Conservation (phyloP, 2,113 vertebrate species). For the Pogona vitticeps region DNA sequence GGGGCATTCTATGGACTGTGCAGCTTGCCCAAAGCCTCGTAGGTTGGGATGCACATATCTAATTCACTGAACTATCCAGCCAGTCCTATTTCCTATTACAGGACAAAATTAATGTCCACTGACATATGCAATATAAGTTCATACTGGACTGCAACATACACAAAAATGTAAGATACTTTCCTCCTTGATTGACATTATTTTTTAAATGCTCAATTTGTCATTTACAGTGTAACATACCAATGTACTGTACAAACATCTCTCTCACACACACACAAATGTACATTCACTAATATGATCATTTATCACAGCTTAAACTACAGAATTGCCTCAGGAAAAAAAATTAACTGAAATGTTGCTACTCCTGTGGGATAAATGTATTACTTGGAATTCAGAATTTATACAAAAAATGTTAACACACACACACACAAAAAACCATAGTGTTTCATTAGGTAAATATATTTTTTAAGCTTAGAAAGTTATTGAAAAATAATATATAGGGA, state of each 20-base stretch:
- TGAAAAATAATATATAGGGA: slow-evolving; percentile 26
- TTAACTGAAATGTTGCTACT: slow-evolving; percentile 45
- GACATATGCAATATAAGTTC: neutral
- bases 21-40: no score
- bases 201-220: slow-evolving; percentile 23
- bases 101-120: neutral
- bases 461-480: slow-evolving; percentile 36
- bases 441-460: slow-evolving; percentile 49
- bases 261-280: slow-evolving; percentile 42
- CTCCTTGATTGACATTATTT: slow-evolving; percentile 18
- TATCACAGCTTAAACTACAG: slow-evolving; percentile 46
- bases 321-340: neutral
- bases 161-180: neutral
- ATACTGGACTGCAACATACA: neutral
- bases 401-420: slow-evolving; percentile 42
- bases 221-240: slow-evolving; percentile 3
- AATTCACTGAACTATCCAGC: no score
- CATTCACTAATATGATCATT: slow-evolving; percentile 41
- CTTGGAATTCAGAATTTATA: slow-evolving; percentile 37
- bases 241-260: neutral
- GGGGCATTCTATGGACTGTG: no score
- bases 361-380: slow-evolving; percentile 38
- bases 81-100: neutral
- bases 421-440: slow-evolving; percentile 51
- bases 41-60: no score